Percentiles rank a stretch among this genome's conserved stretches.
Evolutionary conservation across 2,797 vertebrate genomes (phyloP).

Genomic region (Chelonia mydas): DNA sequence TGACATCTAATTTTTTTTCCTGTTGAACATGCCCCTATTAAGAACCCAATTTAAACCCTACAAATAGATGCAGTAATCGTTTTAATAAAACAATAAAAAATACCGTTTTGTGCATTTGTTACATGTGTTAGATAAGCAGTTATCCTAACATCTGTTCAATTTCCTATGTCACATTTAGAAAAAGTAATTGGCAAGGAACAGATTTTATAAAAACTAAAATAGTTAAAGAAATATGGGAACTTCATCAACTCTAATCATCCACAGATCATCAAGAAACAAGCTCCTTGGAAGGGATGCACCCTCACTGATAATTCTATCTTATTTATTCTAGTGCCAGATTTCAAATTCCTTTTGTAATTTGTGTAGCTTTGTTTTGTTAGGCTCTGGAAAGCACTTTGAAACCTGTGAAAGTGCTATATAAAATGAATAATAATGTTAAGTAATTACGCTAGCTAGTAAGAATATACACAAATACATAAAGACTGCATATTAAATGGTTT

Average conservation of each 20-base stretch:
- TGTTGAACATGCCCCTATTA: conserved; percentile 76
- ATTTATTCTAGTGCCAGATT: conserved; percentile 55
- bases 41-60: conserved; percentile 74
- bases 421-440: background rate
- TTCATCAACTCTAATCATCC: conserved; percentile 54
- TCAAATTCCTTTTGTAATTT: conserved; percentile 38
- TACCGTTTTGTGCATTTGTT: conserved; percentile 50
- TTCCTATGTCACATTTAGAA: conserved; percentile 72
- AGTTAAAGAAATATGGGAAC: conserved; percentile 36
- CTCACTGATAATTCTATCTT: conserved; percentile 64
- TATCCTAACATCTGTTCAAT: conserved; percentile 78
- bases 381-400: conserved; percentile 3
- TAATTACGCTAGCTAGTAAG: background rate
- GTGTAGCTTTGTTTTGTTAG: conserved; percentile 45
- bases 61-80: conserved; percentile 73
- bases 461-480: background rate
- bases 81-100: conserved; percentile 81
- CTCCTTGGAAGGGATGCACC: conserved; percentile 27
- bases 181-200: conserved; percentile 70
- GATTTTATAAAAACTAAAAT: conserved; percentile 76
- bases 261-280: conserved; percentile 48
- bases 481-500: background rate
- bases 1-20: conserved; percentile 59
- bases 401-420: background rate
- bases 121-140: conserved; percentile 58